These are phyloP conservation scores for Alcedo atthis DNA, from an alignment of 2,797 vertebrate species.

Conservation along the genomic window DNA sequence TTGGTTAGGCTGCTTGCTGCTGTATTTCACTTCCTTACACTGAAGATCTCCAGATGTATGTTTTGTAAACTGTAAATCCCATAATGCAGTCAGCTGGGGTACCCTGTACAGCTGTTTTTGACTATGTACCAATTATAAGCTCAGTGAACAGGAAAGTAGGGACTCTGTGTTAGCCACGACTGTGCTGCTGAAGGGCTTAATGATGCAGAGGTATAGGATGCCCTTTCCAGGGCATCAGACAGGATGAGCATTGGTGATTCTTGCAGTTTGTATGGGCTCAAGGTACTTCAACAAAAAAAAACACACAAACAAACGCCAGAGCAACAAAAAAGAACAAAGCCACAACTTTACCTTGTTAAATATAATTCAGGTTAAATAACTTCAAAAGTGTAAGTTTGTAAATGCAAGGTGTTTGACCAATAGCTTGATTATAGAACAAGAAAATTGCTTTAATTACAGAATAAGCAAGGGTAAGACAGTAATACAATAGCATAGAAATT, in stretches of 20 bases:
- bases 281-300: background rate
- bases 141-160: background rate
- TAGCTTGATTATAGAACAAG: background rate
- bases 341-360: background rate
- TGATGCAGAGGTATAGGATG: background rate
- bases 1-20: background rate
- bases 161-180: background rate
- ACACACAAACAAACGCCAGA: no score
- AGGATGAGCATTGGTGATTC: background rate
- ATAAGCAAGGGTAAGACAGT: background rate
- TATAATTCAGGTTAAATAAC: background rate
- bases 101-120: background rate
- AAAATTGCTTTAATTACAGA: background rate
- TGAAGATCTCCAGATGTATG: background rate
- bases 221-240: background rate
- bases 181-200: background rate
- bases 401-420: background rate
- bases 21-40: background rate
- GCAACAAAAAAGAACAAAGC: no score
- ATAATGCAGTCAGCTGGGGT: background rate
- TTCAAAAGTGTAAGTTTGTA: background rate
- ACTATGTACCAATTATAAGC: background rate
- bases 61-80: background rate
- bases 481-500: background rate
- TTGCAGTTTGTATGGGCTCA: accelerated